Evolutionary conservation across 2,888 invertebrate species (phyloP), one percentile per base, ranked within the genome.

Genomic region (Odontocolon sp.): DNA sequence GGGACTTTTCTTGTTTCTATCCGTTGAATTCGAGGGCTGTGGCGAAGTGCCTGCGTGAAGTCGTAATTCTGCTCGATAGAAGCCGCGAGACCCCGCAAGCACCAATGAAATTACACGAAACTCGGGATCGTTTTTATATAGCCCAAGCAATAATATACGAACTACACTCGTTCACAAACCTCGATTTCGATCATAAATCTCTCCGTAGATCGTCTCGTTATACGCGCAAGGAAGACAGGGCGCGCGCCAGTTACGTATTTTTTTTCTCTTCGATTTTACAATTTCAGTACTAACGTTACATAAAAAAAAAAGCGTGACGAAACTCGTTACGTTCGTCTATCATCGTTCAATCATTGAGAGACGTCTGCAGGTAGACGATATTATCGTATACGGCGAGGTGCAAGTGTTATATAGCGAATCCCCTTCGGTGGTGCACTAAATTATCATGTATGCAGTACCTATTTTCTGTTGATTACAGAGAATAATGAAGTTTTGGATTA

Each of bases 271-370:
- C 33, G 52, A 66, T n/a, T 59, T 64, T 26, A 52, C 36, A 64
- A 52, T 61, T 78, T 61, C 78, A 54, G 67, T 72, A 66, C 50
- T 57, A 52, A 42, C 52, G 71, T 85, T 83, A 81, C 80, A 82
- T 82, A 82, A 85, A 84, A 69, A 66, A 68, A 40, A 56, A 63
- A 38, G 28, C 11, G 16, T 42, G 57, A 36, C 26, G 63, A 50
- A 72, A 67, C 40, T 40, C 31, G 31, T 71, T 33, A 67, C 54
- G 61, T 56, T 8, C 31, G 47, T 61, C 11, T 52, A 59, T 56
- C 54, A 40, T 23, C 54, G 54, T 76, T 76, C 61, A 38, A 71
- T 61, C 69, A 26, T 42, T 28, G 33, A 31, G 42, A 16, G 6
- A 40, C 63, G 42, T 23, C 31, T 21, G 36, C 33, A 64, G 16